Base-by-base conservation (phyloP, 2,797 vertebrate genomes). In the Rhinophrynus dorsalis region DNA sequence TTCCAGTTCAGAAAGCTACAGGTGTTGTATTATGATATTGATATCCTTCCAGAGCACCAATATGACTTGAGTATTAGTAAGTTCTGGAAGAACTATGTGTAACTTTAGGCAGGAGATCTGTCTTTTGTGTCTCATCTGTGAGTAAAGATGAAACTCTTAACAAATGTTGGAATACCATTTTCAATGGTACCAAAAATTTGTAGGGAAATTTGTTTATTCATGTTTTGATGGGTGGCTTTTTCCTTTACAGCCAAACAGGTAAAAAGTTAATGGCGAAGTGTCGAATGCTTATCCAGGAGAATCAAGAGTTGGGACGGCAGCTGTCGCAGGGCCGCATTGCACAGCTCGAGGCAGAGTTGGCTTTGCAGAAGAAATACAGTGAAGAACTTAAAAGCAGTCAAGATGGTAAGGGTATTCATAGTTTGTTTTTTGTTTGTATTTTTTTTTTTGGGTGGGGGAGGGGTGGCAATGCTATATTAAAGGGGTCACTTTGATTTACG, bases 201-300 rank as follows among this genome's bases (percentile, higher is more conserved):
- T 60, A 45, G 71, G 60, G 21, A 80, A 79, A 72, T 21, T 81
- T 80, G 82, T 80, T 0, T 83, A 77, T 95, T 93, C 94, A 84
- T 85, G 89, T 84, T 94, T 92, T 99, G 97, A 99, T 96, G 92
- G 92, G 89, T 92, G 93, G 91, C 92, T 96, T 92, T 98, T 94
- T 99, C 96, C 94, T 94, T 99, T 98, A 80, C 96, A 99, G 97
- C 92, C 97, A 99, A 92, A 99, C 97, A 78, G 97, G 97, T 84
- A 99, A 99, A 95, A 99, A 99, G 90, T 92, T 99, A 94, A 99
- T 99, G 97, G 96, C 97, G 90, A 99, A 99, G 90, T 99, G 97
- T 91, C 96, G 97, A 85, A 99, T 99, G 97, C 94, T 99, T 92
- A 98, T 99, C 92, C 97, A 99, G 88, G 97, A 99, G 89, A 99